Evolutionary conservation across 2,888 invertebrate genomes (phyloP), one percentile per base, ranked within the genome.

Genomic region (Metalampra italica): DNA sequence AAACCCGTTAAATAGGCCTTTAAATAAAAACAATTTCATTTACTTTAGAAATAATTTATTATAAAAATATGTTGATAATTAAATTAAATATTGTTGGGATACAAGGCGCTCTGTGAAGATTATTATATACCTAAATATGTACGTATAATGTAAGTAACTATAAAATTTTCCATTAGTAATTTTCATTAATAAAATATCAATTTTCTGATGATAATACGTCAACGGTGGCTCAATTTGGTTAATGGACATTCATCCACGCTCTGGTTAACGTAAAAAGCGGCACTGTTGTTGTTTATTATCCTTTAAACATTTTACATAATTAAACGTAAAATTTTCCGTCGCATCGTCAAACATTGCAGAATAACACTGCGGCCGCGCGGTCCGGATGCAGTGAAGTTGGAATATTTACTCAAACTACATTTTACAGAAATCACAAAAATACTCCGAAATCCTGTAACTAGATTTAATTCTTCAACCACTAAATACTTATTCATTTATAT

Each of bases 211-310:
- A 37, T 13, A 40, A 11, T 29, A 29, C 41, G 8, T 29, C 41
- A 42, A 5, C 32, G 4, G 5, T 5, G 1, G 43, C 32, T 53
- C 60, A 64, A 57, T 64, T 56, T 52, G 50, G 49, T 54, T 59
- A 64, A 62, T 65, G 61, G 61, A 61, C 54, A 51, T 54, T 50
- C 56, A 45, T 55, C 44, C 38, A n/a, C 29, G 37, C 36, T 32
- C 39, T 30, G 44, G 57, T 52, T 53, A 52, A 44, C 53, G 53
- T 49, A 52, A 57, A 54, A 54, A 59, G 58, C 52, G 59, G 59
- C 71, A 59, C 62, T 56, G 55, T 64, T 60, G 61, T 65, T 66
- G 59, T 66, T 65, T 64, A 62, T 57, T 59, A 64, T 68, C 57
- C 48, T 46, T 51, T 46, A 53, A 37, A 53, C 54, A 52, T 57